These are phyloP conservation scores for Aurelia sp. DNA, from an alignment of 30 jellyfish, hydroid and myxozoan genomes.

Conservation along the genomic window DNA sequence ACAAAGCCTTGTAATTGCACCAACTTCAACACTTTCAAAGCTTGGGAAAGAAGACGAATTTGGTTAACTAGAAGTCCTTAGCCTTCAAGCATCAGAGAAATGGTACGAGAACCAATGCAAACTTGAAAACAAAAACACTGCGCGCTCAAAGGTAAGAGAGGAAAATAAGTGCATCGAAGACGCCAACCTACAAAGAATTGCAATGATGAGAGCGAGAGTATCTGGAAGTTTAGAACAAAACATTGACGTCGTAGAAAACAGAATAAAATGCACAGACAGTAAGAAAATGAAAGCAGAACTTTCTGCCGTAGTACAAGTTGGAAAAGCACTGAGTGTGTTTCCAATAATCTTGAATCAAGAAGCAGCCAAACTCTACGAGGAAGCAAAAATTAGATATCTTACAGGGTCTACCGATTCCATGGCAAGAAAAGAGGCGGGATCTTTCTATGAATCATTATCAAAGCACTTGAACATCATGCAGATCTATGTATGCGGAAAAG, in stretches of 20 bases:
- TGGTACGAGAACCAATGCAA: constrained; percentile 11
- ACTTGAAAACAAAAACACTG: not conserved
- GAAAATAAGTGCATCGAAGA: constrained; percentile 8
- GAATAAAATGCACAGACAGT: not conserved
- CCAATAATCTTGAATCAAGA: constrained; percentile 9
- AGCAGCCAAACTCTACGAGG: constrained; percentile 4
- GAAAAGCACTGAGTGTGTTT: not conserved
- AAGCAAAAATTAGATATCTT: not conserved
- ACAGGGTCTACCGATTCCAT: not conserved
- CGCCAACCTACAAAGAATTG: constrained; percentile 12
- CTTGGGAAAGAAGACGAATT: not conserved
- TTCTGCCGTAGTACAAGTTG: constrained; percentile 7
- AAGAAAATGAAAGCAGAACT: not conserved
- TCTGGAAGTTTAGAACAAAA: constrained; percentile 4
- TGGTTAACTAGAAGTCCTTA: not conserved
- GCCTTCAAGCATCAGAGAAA: not conserved
- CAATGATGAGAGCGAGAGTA: constrained; percentile 15
- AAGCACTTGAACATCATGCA: constrained; percentile 7
- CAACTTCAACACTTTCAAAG: not conserved
- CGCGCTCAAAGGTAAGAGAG: constrained; percentile 11
- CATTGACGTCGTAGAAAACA: not conserved
- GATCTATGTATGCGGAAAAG: not conserved
- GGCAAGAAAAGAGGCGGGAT: constrained; percentile 5
- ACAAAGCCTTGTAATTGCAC: not conserved
- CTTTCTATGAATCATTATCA: constrained; percentile 6